Conservation (phyloP, 2,113 vertebrate species). For the Siniperca knerii region DNA sequence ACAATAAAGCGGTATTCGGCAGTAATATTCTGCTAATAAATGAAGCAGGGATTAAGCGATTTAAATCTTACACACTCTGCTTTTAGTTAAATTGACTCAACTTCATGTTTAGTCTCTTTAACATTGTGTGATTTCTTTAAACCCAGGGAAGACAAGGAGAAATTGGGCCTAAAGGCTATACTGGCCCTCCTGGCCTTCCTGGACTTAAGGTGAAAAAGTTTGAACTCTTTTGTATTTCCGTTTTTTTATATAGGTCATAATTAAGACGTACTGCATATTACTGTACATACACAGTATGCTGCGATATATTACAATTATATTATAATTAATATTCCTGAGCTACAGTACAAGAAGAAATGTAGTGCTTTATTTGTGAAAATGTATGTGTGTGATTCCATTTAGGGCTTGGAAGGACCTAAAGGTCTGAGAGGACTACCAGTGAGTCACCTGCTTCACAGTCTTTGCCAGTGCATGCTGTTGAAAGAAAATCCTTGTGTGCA, state of each 20-base stretch:
- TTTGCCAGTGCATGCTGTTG: neutral
- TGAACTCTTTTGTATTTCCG: too few species aligned
- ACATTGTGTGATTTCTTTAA: neutral
- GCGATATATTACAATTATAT: neutral
- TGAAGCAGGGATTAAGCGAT: neutral
- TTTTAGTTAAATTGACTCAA: neutral
- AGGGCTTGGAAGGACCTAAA: conserved; percentile 56
- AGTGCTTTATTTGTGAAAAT: neutral
- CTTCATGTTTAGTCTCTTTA: neutral
- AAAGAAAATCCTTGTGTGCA: neutral
- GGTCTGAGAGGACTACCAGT: conserved; percentile 66
- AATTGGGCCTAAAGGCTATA: conserved; percentile 45
- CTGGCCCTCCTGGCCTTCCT: conserved; percentile 33
- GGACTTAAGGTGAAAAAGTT: conserved; percentile 47
- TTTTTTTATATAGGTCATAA: neutral
- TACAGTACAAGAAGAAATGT: neutral
- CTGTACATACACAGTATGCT: neutral
- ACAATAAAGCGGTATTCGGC: neutral
- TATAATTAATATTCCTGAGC: neutral
- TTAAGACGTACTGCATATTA: neutral
- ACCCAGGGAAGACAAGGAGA: conserved; percentile 63
- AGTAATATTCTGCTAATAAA: neutral
- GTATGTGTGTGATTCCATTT: conserved; percentile 9
- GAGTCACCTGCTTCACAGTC: conserved; percentile 37
- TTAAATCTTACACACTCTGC: neutral